Base-by-base conservation (phyloP, 2,113 vertebrate genomes). In the Nerophis ophidion region DNA sequence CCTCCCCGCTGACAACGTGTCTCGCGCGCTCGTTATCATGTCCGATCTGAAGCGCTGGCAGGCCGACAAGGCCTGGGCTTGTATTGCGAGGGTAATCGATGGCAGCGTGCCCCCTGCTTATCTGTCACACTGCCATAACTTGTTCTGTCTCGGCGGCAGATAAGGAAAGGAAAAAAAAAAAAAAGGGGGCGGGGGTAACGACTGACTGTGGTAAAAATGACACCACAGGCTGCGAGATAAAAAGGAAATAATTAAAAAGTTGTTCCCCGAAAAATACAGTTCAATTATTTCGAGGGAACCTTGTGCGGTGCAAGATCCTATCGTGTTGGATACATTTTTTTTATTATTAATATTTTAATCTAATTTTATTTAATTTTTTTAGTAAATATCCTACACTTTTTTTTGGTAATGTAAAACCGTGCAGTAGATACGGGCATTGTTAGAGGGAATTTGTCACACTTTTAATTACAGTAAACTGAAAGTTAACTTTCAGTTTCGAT, bases 1-100 rank as follows among this genome's bases (percentile, higher is more conserved):
- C 48, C 66, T 64, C 68, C 72, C 81, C 78, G 86, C 86, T 64
- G 80, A 83, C 50, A 54, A 70, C 65, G 26, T 72, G 78, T 75
- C 68, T 76, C 80, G 80, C 68, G 76, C 16, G 63, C 48, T 40
- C 40, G 71, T 83, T 87, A 88, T 89, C 85, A 44, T 84, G 88
- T 87, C 75, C 74, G 57, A 89, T 86, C 88, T 81, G 48, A 62
- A 62, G 80, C 80, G 84, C 87, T 87, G 89, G 88, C 85, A 81
- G 82, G 71, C 64, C 33, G 82, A 89, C 86, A 85, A 84, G 77
- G 75, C 70, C 78, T 80, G 82, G 60, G 72, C 84, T 86, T 88
- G 87, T 89, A 87, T 90, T 89, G 86, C 85, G 87, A 83, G 79
- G 60, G 65, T 73, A 84, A 85, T 89, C 80, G 75, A 89, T 87